Percentiles rank a stretch among this genome's conserved stretches.
Evolutionary conservation across 2,113 vertebrate genomes (phyloP).

Genomic region (Pteropus alecto): DNA sequence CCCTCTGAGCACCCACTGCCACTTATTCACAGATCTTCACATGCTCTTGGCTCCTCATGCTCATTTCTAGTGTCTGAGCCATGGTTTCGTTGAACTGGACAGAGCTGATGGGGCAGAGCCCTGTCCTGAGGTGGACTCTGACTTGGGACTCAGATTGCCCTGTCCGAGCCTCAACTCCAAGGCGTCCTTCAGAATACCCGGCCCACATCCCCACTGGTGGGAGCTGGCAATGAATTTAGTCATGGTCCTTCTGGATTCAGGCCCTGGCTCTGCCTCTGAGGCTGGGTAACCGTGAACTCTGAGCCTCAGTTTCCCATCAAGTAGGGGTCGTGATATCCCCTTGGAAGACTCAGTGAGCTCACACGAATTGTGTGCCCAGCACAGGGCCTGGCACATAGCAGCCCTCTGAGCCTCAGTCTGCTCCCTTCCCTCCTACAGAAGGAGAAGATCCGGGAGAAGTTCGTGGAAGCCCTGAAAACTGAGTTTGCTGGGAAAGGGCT

Average conservation of each 20-base stretch:
- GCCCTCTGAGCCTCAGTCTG: neutral
- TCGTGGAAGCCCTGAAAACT: constrained; percentile 93
- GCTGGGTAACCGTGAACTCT: neutral
- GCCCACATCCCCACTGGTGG: accelerated
- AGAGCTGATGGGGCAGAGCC: neutral
- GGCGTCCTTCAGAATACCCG: neutral
- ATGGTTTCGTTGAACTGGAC: neutral
- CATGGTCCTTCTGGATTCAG: neutral
- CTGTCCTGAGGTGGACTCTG: neutral
- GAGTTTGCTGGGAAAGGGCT: constrained; percentile 97
- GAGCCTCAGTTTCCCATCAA: neutral
- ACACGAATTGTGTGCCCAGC: neutral
- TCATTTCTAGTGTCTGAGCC: neutral
- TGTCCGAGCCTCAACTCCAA: accelerated
- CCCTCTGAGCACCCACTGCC: neutral
- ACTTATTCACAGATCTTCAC: neutral
- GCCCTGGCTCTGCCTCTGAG: neutral
- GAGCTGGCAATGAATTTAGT: neutral
- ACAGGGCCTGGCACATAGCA: neutral
- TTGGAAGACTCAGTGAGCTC: neutral
- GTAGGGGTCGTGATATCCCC: accelerated
- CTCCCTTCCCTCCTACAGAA: constrained; percentile 82
- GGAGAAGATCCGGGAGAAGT: constrained; percentile 96
- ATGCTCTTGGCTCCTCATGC: accelerated
- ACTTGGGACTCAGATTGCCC: neutral